A percentile compares a stretch with the other conserved stretches of the same genome.
These are phyloP conservation scores for Brachionus rotundiformis DNA, from an alignment of 1,140 invertebrate genomes.

Conservation along the genomic window DNA sequence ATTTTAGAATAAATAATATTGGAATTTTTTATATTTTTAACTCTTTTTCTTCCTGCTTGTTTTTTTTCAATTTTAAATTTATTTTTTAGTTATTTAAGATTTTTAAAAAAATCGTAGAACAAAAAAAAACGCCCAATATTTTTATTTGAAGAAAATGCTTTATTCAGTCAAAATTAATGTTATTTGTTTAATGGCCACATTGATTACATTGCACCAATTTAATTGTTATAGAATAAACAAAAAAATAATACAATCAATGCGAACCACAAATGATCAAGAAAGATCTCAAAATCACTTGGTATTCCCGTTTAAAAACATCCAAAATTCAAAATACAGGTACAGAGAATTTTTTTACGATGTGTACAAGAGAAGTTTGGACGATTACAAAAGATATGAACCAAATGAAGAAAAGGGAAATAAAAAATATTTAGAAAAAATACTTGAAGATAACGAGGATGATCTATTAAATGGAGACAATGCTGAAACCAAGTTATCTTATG, in stretches of 20 bases:
- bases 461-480: not conserved
- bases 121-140: conserved; percentile 10
- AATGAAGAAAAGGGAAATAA: not conserved
- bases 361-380: not conserved
- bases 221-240: not conserved
- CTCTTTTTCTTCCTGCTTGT: not conserved
- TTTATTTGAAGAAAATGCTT: conserved; percentile 19
- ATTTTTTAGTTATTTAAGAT: not conserved
- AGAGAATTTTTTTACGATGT: conserved; percentile 38
- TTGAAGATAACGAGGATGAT: conserved; percentile 18
- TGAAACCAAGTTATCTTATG: not conserved
- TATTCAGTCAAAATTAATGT: not conserved
- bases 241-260: conserved; percentile 5
- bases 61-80: not conserved
- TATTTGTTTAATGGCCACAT: not conserved
- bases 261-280: not conserved
- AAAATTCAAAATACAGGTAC: not conserved
- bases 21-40: not conserved
- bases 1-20: not conserved
- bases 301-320: not conserved
- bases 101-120: not conserved
- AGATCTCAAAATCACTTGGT: not conserved
- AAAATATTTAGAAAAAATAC: conserved; percentile 45
- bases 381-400: not conserved
- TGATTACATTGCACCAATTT: not conserved